Conservation (phyloP, 2,113 vertebrate genomes). For the Urocolius indicus region DNA sequence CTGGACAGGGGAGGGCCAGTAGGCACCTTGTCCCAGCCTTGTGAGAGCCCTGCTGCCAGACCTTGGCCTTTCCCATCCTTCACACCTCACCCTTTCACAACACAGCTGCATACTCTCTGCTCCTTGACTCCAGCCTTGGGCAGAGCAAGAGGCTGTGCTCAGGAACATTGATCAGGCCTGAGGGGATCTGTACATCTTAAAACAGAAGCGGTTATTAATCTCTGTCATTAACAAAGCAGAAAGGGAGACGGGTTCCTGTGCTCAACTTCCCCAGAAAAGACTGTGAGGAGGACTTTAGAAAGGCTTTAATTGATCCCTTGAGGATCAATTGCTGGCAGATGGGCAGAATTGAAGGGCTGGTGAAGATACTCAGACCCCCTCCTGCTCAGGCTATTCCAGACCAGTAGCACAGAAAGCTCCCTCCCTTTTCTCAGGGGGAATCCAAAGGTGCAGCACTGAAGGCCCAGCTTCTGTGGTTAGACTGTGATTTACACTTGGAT, state of each 20-base stretch:
- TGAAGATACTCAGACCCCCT: neutral
- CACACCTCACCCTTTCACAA: neutral
- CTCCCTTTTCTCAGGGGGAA: neutral
- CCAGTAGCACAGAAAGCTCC: neutral
- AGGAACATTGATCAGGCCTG: neutral
- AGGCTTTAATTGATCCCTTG: neutral
- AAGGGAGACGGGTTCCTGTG: neutral
- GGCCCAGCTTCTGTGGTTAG: neutral
- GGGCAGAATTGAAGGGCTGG: neutral
- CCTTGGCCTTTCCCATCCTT: neutral
- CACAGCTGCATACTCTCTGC: neutral
- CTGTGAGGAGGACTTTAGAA: neutral
- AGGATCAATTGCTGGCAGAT: neutral
- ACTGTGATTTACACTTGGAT: neutral
- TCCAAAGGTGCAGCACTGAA: neutral
- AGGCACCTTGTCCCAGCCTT: neutral
- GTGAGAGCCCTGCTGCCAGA: no score
- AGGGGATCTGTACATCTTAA: neutral
- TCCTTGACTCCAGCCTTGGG: rapidly evolving
- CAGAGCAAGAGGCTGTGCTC: neutral
- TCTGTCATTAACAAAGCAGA: no score
- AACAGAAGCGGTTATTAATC: neutral
- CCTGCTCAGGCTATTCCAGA: neutral
- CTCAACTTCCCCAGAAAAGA: neutral
- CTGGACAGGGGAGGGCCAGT: neutral